Evolutionary conservation across 1,140 invertebrate genomes (phyloP).

Genomic region (Trichoplusia ni): DNA sequence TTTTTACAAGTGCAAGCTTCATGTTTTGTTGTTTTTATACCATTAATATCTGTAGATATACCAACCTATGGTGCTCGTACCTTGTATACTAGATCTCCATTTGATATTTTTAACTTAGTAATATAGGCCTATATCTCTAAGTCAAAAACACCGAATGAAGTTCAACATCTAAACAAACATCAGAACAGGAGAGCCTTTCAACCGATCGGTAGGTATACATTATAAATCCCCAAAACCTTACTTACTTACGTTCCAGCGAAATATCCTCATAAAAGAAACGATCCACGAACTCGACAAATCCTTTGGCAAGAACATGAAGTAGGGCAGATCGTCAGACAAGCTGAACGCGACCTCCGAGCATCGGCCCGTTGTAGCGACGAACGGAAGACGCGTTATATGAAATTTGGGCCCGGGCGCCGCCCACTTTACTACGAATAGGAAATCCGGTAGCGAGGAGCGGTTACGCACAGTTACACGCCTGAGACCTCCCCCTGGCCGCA

Average conservation of each 20-base stretch:
- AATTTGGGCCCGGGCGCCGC: constrained; percentile 75
- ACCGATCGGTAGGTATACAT: constrained; percentile 59
- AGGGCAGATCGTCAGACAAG: constrained; percentile 75
- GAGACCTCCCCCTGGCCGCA: constrained; percentile 61
- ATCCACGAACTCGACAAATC: constrained; percentile 75
- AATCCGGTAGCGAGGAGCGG: constrained; percentile 81
- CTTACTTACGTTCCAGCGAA: constrained; percentile 63
- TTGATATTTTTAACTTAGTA: too few relatives aligned
- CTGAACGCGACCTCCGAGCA: constrained; percentile 69
- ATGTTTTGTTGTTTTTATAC: too few relatives aligned
- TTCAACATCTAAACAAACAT: constrained; percentile 32
- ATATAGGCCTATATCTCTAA: too few relatives aligned
- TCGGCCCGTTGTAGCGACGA: constrained; percentile 63
- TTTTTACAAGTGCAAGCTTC: constrained; percentile 33
- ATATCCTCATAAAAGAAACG: constrained; percentile 75
- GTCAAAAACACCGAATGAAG: constrained; percentile 7
- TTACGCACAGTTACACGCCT: constrained; percentile 82
- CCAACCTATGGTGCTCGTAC: too few relatives aligned
- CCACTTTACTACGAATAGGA: constrained; percentile 80
- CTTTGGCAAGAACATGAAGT: constrained; percentile 76
- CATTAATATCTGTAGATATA: too few relatives aligned
- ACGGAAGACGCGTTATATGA: constrained; percentile 74
- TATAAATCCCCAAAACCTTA: constrained; percentile 71
- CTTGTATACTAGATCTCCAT: too few relatives aligned
- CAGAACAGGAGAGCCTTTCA: constrained; percentile 45